Evolutionary conservation across 2,113 vertebrate species (phyloP), one percentile per base, ranked within the genome.

Genomic region (Grus americana): DNA sequence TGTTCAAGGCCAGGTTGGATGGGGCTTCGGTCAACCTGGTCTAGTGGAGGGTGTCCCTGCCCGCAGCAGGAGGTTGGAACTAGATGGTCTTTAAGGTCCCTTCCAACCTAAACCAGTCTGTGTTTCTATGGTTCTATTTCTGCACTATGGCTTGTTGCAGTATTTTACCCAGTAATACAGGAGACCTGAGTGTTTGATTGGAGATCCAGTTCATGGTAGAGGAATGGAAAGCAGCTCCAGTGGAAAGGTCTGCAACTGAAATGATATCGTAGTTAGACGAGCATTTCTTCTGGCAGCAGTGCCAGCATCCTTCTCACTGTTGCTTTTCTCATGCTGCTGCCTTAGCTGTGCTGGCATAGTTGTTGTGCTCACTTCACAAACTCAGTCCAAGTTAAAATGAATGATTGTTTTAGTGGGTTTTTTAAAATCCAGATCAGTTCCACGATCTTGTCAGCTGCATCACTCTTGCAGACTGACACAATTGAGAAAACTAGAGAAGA

Each of bases 201-300:
- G 46, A 58, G 55, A 29, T 68, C 0, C 62, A n/a, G 15, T 73
- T 73, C 52, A 42, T 19, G 55, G 9, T 61, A 32, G 24, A 47
- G 26, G 50, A 67, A 15, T 62, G 42, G 46, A 20, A 71, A 46
- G 30, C 52, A 19, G 2, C 46, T 79, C 38, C 16, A 24, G n/a
- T 44, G 54, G 62, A 79, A 14, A 68, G 42, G 32, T 74, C 58
- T 67, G 5, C 4, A 23, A 6, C 26, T 79, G 29, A 27, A 24
- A 11, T n/a, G 32, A 30, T 49, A 0, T 3, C 27, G 54, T 52
- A 3, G 26, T 75, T 36, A 4, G 27, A 16, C 20, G 26, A 11
- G 40, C 3, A 5, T 65, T 93, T 57, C 47, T 50, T 40, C n/a
- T 59, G 82, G 71, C 49, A 82, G 52, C 52, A 11, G 3, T 23